These are phyloP conservation scores for Alfaro cultratus DNA, from an alignment of 2,797 vertebrate genomes.

Conservation along the genomic window DNA sequence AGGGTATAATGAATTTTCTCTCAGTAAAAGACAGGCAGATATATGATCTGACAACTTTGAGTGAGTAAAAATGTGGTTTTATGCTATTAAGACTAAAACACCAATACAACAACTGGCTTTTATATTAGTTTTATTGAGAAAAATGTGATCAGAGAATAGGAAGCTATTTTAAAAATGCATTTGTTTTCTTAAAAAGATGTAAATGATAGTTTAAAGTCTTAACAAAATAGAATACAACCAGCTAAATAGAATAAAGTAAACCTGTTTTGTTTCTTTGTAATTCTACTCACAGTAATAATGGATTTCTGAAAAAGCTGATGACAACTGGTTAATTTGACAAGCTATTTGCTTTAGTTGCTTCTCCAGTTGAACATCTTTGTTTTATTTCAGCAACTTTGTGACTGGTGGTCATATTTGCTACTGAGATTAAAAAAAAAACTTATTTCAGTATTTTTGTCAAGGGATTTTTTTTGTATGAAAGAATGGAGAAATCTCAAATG, in stretches of 20 bases:
- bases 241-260: background rate
- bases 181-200: background rate
- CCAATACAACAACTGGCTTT: background rate
- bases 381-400: background rate
- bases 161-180: background rate
- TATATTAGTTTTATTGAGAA: background rate
- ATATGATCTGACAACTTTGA: background rate
- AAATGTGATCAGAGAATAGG: background rate
- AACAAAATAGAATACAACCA: background rate
- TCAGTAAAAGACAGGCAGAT: background rate
- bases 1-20: background rate
- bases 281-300: background rate
- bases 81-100: background rate
- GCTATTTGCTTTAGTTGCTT: background rate
- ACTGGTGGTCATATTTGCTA: background rate
- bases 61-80: background rate
- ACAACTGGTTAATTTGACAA: background rate
- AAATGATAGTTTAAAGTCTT: background rate
- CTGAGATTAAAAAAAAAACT: background rate
- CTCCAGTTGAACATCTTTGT: background rate
- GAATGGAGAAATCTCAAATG: background rate
- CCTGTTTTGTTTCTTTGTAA: background rate
- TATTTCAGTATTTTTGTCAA: background rate
- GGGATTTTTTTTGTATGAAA: background rate
- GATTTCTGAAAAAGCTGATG: background rate